phyloP scores from a whole-genome alignment of 2,888 invertebrate genomes.

The Temnothorax unifasciatus region DNA sequence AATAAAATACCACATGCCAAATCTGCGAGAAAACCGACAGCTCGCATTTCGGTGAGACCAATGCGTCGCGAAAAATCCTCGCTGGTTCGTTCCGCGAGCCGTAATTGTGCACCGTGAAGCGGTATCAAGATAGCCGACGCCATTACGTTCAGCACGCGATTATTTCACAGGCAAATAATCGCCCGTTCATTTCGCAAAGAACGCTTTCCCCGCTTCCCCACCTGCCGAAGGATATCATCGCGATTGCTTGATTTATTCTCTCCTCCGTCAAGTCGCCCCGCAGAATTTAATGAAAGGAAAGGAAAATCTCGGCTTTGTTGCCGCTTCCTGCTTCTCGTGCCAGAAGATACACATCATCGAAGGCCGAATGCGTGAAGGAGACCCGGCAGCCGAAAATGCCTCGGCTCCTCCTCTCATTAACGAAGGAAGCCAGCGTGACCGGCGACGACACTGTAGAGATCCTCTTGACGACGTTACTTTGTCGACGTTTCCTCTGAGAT shows the following conservation, averaged over 20 bases:
- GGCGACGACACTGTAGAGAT: conserved; percentile 27
- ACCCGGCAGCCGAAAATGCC: conserved; percentile 37
- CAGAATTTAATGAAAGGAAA: not conserved
- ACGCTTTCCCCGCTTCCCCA: not conserved
- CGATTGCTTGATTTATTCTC: conserved; percentile 24
- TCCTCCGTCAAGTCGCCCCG: not conserved
- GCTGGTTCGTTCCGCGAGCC: conserved; percentile 6
- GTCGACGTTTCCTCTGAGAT: conserved; percentile 36
- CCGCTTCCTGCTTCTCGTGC: conserved; percentile 35
- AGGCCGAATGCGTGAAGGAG: conserved; percentile 35
- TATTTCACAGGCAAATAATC: conserved; percentile 46
- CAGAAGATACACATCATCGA: conserved; percentile 34
- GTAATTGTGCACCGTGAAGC: conserved; percentile 1
- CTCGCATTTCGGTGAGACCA: not conserved
- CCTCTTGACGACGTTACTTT: conserved; percentile 39
- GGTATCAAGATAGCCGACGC: conserved; percentile 19
- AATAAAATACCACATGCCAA: conserved; percentile 1
- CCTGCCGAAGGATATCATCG: conserved; percentile 21
- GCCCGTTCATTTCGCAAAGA: conserved; percentile 5
- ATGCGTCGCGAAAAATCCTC: conserved; percentile 8
- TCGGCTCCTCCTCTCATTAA: conserved; percentile 55
- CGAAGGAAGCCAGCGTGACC: conserved; percentile 59
- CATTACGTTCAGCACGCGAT: conserved; percentile 24
- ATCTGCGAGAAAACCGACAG: not conserved
- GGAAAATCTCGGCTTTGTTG: conserved; percentile 22